A percentile compares a stretch with the other conserved stretches of the same genome.
Evolutionary conservation across 2,888 invertebrate species (phyloP).

Genomic region (Plagodis pulveraria): DNA sequence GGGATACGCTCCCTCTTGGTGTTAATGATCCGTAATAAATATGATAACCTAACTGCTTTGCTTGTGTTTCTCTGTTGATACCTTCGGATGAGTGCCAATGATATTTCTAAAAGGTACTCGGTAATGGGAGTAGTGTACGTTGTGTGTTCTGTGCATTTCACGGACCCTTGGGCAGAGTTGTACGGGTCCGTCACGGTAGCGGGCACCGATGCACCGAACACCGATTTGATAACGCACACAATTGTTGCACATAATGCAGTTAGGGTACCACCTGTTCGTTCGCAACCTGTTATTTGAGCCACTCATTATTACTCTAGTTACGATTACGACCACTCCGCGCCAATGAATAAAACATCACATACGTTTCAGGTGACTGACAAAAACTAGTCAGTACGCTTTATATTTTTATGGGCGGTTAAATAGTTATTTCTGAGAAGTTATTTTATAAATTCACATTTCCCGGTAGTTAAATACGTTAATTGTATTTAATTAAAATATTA

Average conservation of each 20-base stretch:
- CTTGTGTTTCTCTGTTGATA: no score
- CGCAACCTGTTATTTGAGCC: conserved; percentile 54
- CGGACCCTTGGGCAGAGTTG: conserved; percentile 67
- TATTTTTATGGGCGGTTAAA: conserved; percentile 23
- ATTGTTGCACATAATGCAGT: conserved; percentile 32
- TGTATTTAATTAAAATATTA: conserved; percentile 25
- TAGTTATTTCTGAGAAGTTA: conserved; percentile 27
- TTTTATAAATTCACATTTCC: conserved; percentile 26
- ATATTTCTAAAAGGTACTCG: conserved; percentile 3
- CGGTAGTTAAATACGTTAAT: conserved; percentile 29
- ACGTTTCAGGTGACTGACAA: conserved; percentile 25
- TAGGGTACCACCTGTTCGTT: conserved; percentile 50
- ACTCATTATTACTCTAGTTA: conserved; percentile 41
- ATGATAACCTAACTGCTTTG: no score
- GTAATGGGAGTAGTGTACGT: conserved; percentile 31
- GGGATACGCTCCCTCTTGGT: conserved; percentile 16
- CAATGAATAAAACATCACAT: conserved; percentile 40
- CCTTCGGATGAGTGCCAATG: conserved; percentile 27
- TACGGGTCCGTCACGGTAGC: conserved; percentile 56
- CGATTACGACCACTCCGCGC: conserved; percentile 26
- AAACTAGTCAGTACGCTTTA: conserved; percentile 22
- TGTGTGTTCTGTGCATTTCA: conserved; percentile 61
- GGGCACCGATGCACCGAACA: conserved; percentile 59
- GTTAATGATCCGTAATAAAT: no score
- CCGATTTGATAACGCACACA: conserved; percentile 70